Evolutionary conservation across 2,888 invertebrate genomes (phyloP).

Genomic region (Autographa pulchrina): DNA sequence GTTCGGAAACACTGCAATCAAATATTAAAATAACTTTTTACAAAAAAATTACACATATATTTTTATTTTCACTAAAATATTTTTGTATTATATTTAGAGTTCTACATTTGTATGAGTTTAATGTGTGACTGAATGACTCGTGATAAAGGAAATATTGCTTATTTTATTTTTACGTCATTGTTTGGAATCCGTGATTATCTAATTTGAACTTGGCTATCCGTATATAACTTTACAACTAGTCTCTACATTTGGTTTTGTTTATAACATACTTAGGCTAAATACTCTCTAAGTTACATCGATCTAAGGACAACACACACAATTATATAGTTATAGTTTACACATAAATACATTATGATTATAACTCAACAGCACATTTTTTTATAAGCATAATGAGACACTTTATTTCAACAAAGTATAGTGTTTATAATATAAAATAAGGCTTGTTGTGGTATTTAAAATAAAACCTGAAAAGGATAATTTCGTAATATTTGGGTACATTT

Average conservation of each 20-base stretch:
- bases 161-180: constrained; percentile 47
- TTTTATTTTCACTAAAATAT: not conserved
- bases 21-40: constrained; percentile 22
- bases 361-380: too few relatives aligned
- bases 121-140: constrained; percentile 38
- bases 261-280: not conserved
- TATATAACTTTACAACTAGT: not conserved
- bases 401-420: too few relatives aligned
- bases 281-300: not conserved
- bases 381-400: too few relatives aligned
- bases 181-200: constrained; percentile 57
- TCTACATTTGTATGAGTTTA: constrained; percentile 34
- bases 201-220: constrained; percentile 34
- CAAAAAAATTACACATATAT: constrained; percentile 6
- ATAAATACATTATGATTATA: too few relatives aligned
- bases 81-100: constrained; percentile 13
- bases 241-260: not conserved
- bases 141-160: constrained; percentile 52
- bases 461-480: too few relatives aligned
- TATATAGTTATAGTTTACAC: too few relatives aligned
- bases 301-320: too few relatives aligned
- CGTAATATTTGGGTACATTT: too few relatives aligned
- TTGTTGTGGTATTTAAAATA: too few relatives aligned
- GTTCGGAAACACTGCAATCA: constrained; percentile 49
- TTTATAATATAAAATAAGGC: too few relatives aligned